A percentile compares a stretch with the other conserved stretches of the same genome.
Conservation (phyloP, 2,888 invertebrate genomes). For the Drosophila acutilabella region DNA sequence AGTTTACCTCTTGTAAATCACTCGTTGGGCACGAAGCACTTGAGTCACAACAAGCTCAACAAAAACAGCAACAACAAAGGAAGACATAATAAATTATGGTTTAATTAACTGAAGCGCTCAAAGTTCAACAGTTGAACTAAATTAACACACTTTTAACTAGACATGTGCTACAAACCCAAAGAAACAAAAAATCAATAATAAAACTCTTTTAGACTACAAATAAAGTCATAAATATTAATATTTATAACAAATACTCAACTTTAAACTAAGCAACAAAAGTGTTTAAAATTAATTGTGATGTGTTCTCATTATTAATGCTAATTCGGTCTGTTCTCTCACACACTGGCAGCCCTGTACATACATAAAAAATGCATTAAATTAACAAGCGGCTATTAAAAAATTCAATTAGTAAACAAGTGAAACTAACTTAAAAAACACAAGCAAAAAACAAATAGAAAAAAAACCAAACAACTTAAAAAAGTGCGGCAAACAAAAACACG, state of each 20-base stretch:
- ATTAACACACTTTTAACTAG: neutral
- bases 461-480: slow-evolving; percentile 13
- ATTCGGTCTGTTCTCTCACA: neutral
- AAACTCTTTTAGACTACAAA: neutral
- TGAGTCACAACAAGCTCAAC: slow-evolving; percentile 31
- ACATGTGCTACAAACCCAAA: neutral
- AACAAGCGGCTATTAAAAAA: slow-evolving; percentile 50
- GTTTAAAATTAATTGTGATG: no score
- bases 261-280: no score
- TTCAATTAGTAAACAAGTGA: slow-evolving; percentile 47
- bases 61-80: slow-evolving; percentile 13
- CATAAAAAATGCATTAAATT: slow-evolving; percentile 58
- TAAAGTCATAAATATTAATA: neutral
- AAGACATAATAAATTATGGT: slow-evolving; percentile 26
- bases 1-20: slow-evolving; percentile 50
- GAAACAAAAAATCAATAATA: neutral
- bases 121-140: slow-evolving; percentile 52
- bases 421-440: slow-evolving; percentile 25
- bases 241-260: no score
- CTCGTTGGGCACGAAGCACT: slow-evolving; percentile 77
- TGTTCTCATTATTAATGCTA: neutral
- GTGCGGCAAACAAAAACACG: slow-evolving; percentile 33
- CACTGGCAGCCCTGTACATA: slow-evolving; percentile 72
- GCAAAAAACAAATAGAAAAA: slow-evolving; percentile 23
- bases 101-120: slow-evolving; percentile 53